Evolutionary conservation across 2,113 vertebrate genomes (phyloP).

Genomic region (Entosphenus tridentatus): DNA sequence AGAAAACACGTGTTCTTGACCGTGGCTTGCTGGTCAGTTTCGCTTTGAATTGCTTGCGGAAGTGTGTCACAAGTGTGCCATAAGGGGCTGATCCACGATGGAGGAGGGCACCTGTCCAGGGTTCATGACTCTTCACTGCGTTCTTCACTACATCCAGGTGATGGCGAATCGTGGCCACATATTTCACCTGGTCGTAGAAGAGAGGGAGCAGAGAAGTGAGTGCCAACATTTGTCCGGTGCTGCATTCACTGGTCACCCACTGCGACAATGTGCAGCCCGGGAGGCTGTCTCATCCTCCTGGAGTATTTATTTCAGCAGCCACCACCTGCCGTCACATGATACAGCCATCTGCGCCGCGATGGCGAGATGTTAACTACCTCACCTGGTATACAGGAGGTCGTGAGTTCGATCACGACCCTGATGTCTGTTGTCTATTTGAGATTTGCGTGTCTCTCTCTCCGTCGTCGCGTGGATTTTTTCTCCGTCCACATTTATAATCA

Average conservation of each 20-base stretch:
- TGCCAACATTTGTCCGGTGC: background rate
- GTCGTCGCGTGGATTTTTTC: no score
- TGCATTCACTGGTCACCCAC: background rate
- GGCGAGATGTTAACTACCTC: background rate
- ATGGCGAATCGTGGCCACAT: background rate
- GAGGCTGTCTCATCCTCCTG: background rate
- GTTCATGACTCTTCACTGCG: background rate
- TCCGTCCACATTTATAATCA: background rate
- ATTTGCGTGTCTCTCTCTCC: background rate
- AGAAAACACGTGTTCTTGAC: background rate
- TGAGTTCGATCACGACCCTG: background rate
- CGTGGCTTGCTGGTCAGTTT: background rate
- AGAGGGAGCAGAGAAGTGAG: constrained; percentile 1
- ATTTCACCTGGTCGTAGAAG: background rate
- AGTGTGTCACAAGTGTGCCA: background rate
- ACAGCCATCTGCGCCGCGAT: background rate
- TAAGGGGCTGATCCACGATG: background rate
- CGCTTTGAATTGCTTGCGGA: background rate
- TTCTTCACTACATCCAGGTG: background rate
- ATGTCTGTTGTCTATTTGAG: background rate
- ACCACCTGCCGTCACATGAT: background rate
- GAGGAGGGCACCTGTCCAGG: background rate
- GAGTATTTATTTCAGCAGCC: background rate
- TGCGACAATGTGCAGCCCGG: background rate
- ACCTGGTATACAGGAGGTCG: background rate